Evolutionary conservation across 2,113 vertebrate species (phyloP), one percentile per base, ranked within the genome.

Genomic region (Pao palembangensis): DNA sequence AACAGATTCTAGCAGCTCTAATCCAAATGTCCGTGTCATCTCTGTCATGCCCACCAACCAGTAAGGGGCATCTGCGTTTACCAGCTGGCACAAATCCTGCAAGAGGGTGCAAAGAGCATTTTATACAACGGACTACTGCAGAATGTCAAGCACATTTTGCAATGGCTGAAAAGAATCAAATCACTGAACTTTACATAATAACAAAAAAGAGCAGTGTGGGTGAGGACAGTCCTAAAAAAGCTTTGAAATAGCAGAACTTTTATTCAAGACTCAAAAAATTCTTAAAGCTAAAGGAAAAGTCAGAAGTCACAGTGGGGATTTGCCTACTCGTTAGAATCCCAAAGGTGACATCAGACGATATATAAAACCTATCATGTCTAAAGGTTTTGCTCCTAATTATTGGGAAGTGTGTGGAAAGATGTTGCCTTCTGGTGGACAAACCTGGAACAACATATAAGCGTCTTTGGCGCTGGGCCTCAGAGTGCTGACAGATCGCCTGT

Each of bases 1-100:
- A 63, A 99, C 97, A 0, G 97, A 99, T 81, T 99, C 96, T 50
- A 99, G 91, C 69, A 99, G 91, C 85, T 99, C 97, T 42, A 99
- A 91, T 56, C 96, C 97, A 85, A 99, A 99, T 0, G 96, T 99
- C 48, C 96, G 88, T 0, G 97, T 99, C 96, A 99, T 99, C 87
- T 99, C 97, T 1, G 96, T 99, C 97, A 99, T 99, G 47, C 96
- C 97, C 71, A 99, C 94, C 1, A 99, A 89, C 97, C 97, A 99
- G 82, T 98, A 99, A 61, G 97, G 97, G 70, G 97, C 97, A 61
- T 99, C 97, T 19, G 97, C 96, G 61, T 99, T 99, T 84, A 99
- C 97, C 62, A 99, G 85, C 76, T 99, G 97, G 84, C 97, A 99
- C 65, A 99, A 87, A 75, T 99, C 97, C 97, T 99, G 80, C 46